These are phyloP conservation scores for Phalacrocorax pelagicus DNA, from an alignment of 2,113 vertebrate genomes.

Conservation along the genomic window DNA sequence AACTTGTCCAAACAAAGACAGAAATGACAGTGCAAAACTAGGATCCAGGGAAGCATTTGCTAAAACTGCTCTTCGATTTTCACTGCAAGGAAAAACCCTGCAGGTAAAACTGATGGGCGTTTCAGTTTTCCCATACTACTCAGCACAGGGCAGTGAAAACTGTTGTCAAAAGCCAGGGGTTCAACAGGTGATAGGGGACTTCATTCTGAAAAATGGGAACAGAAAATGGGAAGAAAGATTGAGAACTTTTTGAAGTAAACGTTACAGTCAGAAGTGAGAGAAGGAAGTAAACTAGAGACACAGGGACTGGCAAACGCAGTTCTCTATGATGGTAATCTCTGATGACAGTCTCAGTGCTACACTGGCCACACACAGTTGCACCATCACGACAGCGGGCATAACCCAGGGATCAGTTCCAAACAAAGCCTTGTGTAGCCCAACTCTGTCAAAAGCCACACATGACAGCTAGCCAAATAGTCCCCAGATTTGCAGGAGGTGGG, in stretches of 20 bases:
- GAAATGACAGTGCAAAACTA: neutral
- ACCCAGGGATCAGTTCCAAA: neutral
- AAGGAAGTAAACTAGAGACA: neutral
- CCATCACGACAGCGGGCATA: neutral
- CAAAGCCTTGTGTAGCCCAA: neutral
- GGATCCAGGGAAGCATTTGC: neutral
- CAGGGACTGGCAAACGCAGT: fast-evolving
- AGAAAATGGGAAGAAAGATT: neutral
- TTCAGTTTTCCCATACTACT: neutral
- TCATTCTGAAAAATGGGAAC: neutral
- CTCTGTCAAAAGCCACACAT: neutral
- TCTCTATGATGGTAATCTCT: neutral
- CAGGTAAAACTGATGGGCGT: neutral
- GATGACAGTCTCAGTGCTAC: neutral
- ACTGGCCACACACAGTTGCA: neutral
- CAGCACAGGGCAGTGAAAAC: neutral
- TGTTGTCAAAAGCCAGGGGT: neutral
- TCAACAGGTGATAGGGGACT: neutral
- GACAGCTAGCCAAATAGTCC: neutral
- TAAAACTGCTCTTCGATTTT: neutral
- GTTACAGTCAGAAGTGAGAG: neutral
- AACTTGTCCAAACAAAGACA: neutral
- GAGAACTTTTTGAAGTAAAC: neutral
- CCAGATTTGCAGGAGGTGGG: neutral
- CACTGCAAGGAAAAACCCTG: neutral